These are phyloP conservation scores for Archips crataeganus DNA, from an alignment of 2,888 invertebrate genomes.

Conservation along the genomic window DNA sequence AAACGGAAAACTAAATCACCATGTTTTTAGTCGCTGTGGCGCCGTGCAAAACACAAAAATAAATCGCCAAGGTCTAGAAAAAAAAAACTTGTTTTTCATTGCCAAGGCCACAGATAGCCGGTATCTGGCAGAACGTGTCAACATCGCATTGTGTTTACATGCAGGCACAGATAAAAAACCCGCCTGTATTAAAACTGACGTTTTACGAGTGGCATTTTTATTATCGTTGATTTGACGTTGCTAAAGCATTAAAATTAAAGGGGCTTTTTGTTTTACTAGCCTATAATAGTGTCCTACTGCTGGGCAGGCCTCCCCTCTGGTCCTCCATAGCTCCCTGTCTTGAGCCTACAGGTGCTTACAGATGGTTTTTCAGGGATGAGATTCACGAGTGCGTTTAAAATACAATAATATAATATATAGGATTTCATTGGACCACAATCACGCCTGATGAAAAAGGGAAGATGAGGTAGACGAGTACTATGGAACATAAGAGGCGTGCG, in stretches of 20 bases:
- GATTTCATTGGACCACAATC: too few relatives aligned
- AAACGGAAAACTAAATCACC: constrained; percentile 33
- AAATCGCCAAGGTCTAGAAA: constrained; percentile 62
- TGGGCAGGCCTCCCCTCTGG: too few relatives aligned
- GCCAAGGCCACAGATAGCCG: constrained; percentile 84
- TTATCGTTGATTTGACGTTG: neutral
- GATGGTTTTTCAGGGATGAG: too few relatives aligned
- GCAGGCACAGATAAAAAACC: constrained; percentile 58
- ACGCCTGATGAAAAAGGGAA: too few relatives aligned
- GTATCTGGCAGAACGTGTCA: constrained; percentile 76
- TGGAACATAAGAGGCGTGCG: too few relatives aligned
- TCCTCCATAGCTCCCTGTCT: too few relatives aligned
- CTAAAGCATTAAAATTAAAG: neutral
- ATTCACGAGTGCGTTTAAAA: too few relatives aligned
- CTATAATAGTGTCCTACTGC: too few relatives aligned
- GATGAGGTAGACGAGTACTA: too few relatives aligned
- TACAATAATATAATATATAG: too few relatives aligned
- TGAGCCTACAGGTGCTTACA: too few relatives aligned
- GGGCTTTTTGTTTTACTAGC: too few relatives aligned
- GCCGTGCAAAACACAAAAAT: constrained; percentile 64
- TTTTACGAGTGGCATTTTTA: constrained; percentile 18
- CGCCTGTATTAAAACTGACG: constrained; percentile 7
- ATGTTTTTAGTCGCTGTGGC: constrained; percentile 54
- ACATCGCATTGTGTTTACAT: constrained; percentile 76
- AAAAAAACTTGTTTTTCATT: constrained; percentile 78